Evolutionary conservation across 2,113 vertebrate species (phyloP).

Genomic region (Cavia aperea): DNA sequence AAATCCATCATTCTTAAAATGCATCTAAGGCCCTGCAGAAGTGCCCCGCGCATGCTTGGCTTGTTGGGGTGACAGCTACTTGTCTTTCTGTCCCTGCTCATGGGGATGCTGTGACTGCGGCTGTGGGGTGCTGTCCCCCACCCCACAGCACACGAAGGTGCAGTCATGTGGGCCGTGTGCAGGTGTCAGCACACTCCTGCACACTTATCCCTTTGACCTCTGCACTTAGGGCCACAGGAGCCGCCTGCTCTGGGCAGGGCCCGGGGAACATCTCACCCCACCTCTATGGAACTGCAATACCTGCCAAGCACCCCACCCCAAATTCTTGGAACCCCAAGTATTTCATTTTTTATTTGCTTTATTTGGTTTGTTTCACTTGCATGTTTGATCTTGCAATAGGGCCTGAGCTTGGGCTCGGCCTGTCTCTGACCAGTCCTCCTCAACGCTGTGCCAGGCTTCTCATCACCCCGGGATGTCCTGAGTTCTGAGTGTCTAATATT

Average conservation of each 20-base stretch:
- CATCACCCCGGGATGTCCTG: not conserved
- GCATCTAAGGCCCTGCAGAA: too few species aligned
- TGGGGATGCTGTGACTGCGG: too few species aligned
- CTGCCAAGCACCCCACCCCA: not conserved
- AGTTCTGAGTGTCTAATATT: not conserved
- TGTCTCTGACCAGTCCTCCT: not conserved
- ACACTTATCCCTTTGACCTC: too few species aligned
- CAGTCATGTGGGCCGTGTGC: too few species aligned
- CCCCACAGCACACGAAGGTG: too few species aligned
- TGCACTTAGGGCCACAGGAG: too few species aligned
- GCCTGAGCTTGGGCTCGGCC: not conserved
- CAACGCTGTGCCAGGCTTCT: not conserved
- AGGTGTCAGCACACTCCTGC: too few species aligned
- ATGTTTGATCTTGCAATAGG: not conserved
- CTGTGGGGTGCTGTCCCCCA: too few species aligned
- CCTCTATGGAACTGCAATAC: not conserved
- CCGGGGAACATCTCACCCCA: accelerated
- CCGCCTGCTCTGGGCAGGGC: too few species aligned
- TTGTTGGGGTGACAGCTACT: too few species aligned
- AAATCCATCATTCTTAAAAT: too few species aligned
- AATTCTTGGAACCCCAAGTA: not conserved
- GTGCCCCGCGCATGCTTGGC: too few species aligned
- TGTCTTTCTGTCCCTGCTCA: not conserved
- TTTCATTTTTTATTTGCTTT: not conserved
- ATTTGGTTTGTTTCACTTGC: not conserved